Evolutionary conservation across 1,140 invertebrate genomes (phyloP).

Genomic region (Drosophila lacertosa): DNA sequence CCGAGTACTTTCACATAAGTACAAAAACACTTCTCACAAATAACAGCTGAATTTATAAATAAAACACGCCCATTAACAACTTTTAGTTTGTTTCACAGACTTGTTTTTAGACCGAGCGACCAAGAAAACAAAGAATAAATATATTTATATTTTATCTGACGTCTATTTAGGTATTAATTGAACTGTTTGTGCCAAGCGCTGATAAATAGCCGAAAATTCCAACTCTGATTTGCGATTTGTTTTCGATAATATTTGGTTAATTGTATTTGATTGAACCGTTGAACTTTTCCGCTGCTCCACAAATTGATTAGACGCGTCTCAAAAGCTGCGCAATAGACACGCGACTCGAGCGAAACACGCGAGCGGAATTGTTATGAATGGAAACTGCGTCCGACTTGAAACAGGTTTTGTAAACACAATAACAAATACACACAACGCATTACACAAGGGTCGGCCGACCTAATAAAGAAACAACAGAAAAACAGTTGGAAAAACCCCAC

Average conservation of each 20-base stretch:
- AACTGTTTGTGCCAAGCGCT: slow-evolving; percentile 20
- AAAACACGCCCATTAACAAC: not conserved
- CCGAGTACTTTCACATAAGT: not conserved
- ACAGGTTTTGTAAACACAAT: slow-evolving; percentile 7
- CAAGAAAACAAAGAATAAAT: not conserved
- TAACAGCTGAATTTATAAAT: not conserved
- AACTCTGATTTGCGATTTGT: slow-evolving; percentile 30
- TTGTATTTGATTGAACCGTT: slow-evolving; percentile 13
- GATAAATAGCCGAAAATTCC: slow-evolving; percentile 42
- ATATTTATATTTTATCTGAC: slow-evolving; percentile 4
- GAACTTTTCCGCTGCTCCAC: slow-evolving; percentile 16
- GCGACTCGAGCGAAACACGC: slow-evolving; percentile 24
- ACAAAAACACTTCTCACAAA: not conserved
- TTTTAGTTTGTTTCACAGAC: not conserved
- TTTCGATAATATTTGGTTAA: slow-evolving; percentile 30
- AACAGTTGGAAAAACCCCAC: not conserved
- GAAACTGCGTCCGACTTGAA: slow-evolving; percentile 7
- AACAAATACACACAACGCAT: slow-evolving; percentile 1
- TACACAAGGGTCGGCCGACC: not conserved
- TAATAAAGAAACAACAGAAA: not conserved
- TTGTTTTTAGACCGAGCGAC: not conserved
- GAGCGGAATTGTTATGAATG: slow-evolving; percentile 31
- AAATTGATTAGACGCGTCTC: slow-evolving; percentile 40
- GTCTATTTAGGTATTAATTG: slow-evolving; percentile 15
- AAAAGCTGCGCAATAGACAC: slow-evolving; percentile 44